phyloP scores from a whole-genome alignment of 2,888 invertebrate species.

The Epinotia bilunana region DNA sequence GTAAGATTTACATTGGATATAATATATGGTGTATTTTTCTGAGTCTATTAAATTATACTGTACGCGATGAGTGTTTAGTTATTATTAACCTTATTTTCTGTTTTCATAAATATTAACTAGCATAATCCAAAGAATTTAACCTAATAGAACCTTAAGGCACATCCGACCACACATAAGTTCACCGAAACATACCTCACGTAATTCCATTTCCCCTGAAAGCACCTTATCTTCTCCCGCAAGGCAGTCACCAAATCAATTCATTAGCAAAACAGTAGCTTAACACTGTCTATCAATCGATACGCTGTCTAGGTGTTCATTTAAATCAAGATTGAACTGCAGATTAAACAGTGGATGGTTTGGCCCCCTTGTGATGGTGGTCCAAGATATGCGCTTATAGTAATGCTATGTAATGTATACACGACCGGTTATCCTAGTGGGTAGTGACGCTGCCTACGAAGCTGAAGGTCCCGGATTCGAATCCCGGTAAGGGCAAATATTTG shows the following conservation, averaged over 20 bases:
- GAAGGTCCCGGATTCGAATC: no score
- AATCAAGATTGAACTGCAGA: constrained; percentile 79
- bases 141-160: background rate
- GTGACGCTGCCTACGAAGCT: no score
- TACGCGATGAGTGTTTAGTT: no score
- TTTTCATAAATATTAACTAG: background rate
- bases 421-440: no score
- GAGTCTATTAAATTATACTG: no score
- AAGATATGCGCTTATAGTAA: constrained; percentile 38
- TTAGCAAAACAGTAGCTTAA: constrained; percentile 75
- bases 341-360: constrained; percentile 73
- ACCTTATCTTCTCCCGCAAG: constrained; percentile 39
- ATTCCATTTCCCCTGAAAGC: constrained; percentile 37
- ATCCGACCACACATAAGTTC: background rate
- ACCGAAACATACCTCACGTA: constrained; percentile 18
- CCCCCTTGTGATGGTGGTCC: constrained; percentile 55
- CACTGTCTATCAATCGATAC: constrained; percentile 73
- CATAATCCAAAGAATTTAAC: background rate
- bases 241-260: constrained; percentile 73
- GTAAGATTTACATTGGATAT: no score
- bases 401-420: no score
- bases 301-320: constrained; percentile 79
- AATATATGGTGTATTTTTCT: no score
- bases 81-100: no score
- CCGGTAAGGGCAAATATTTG: no score